Evolutionary conservation across 2,797 vertebrate genomes (phyloP).

Genomic region (Spinus pinus): DNA sequence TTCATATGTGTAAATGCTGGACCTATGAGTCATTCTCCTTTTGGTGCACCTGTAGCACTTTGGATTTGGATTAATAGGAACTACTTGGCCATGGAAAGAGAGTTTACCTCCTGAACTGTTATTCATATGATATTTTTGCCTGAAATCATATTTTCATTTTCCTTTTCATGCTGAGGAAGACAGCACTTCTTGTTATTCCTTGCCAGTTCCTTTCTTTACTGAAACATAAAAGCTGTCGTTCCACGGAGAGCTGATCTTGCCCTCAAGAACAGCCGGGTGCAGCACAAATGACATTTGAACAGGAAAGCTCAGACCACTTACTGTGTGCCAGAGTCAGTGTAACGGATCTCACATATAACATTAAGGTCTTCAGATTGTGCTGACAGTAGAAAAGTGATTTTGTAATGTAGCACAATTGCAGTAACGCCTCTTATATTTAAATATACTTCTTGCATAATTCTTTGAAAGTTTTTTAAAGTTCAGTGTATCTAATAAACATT

Average conservation of each 20-base stretch:
- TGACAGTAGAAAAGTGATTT: slow-evolving; percentile 19
- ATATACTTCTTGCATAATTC: slow-evolving; percentile 67
- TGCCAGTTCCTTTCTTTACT: slow-evolving; percentile 36
- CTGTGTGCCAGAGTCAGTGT: not conserved
- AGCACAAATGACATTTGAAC: slow-evolving; percentile 7
- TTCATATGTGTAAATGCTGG: slow-evolving; percentile 28
- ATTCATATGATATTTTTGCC: not conserved
- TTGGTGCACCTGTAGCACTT: slow-evolving; percentile 15
- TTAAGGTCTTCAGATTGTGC: slow-evolving; percentile 33
- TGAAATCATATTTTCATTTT: slow-evolving; percentile 7
- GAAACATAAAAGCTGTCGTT: not conserved
- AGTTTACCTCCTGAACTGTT: slow-evolving; percentile 32
- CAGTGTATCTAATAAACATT: slow-evolving; percentile 69
- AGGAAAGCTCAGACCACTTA: not conserved
- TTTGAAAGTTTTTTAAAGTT: slow-evolving; percentile 57
- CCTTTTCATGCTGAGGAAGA: not conserved
- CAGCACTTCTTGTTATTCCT: not conserved
- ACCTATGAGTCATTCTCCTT: not conserved
- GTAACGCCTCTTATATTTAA: slow-evolving; percentile 67
- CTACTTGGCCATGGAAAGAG: not conserved
- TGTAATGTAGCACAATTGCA: slow-evolving; percentile 57
- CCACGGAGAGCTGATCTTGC: not conserved
- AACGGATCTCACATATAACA: not conserved
- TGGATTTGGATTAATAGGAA: not conserved
- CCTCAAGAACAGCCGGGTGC: slow-evolving; percentile 36